Conservation (phyloP, 1,140 invertebrate species). For the Ephestia elutella region DNA sequence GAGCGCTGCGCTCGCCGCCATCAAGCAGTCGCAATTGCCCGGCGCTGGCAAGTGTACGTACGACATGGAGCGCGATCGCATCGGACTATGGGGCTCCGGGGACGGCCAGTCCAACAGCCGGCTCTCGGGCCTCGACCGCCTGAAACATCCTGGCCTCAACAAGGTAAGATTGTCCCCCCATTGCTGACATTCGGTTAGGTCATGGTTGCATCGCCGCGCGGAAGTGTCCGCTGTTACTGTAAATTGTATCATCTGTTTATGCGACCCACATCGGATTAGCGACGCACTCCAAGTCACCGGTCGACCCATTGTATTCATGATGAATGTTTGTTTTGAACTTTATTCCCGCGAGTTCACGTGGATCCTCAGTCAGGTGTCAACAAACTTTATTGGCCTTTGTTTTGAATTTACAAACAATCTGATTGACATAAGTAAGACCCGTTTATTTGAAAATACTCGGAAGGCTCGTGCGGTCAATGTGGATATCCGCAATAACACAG, state of each 20-base stretch:
- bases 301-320: conserved; percentile 18
- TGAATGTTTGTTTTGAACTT: conserved; percentile 40
- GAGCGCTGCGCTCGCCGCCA: conserved; percentile 29
- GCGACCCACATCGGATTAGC: conserved; percentile 8
- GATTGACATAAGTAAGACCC: too few species aligned
- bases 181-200: conserved; percentile 41
- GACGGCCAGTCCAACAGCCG: conserved; percentile 68
- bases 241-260: conserved; percentile 18
- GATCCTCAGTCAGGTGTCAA: conserved; percentile 24
- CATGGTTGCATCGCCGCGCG: conserved; percentile 38
- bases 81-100: conserved; percentile 77
- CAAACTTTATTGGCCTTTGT: conserved; percentile 4
- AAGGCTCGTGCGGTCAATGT: too few species aligned
- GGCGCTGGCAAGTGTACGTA: conserved; percentile 44
- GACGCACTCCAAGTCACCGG: not conserved
- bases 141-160: conserved; percentile 84
- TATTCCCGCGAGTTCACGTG: conserved; percentile 33
- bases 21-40: conserved; percentile 51
- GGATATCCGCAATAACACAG: too few species aligned
- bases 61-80: conserved; percentile 76
- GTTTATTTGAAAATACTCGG: too few species aligned
- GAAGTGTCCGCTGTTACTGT: conserved; percentile 32
- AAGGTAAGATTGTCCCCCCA: conserved; percentile 75
- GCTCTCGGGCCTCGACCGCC: conserved; percentile 81
- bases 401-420: not conserved